Conservation (phyloP, 1,140 invertebrate species). For the Apis dorsata region DNA sequence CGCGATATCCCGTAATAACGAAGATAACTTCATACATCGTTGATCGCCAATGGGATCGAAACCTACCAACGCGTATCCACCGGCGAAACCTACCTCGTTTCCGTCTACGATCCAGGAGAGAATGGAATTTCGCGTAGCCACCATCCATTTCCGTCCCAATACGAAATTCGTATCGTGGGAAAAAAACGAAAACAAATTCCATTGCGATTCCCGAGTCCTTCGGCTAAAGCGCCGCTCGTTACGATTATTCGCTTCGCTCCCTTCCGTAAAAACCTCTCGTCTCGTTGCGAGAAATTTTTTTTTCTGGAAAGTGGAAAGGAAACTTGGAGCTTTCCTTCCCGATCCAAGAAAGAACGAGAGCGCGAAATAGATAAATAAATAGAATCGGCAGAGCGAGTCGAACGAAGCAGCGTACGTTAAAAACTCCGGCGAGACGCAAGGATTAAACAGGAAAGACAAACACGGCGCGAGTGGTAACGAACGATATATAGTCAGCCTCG, state of each 20-base stretch:
- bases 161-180: too few relatives aligned
- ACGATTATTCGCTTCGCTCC: too few relatives aligned
- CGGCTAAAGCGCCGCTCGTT: too few relatives aligned
- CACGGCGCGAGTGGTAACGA: neutral
- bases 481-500: neutral
- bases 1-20: neutral
- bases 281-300: too few relatives aligned
- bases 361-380: neutral
- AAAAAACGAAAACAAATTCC: too few relatives aligned
- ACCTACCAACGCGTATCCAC: neutral
- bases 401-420: constrained; percentile 13
- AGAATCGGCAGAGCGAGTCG: neutral
- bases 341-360: neutral
- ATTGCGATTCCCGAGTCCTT: too few relatives aligned
- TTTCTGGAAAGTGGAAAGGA: too few relatives aligned
- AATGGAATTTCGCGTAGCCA: too few relatives aligned
- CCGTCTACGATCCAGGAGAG: too few relatives aligned
- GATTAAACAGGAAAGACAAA: constrained; percentile 11
- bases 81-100: too few relatives aligned
- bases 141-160: too few relatives aligned
- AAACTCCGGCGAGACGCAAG: neutral
- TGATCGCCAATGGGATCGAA: neutral
- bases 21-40: neutral
- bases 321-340: neutral
- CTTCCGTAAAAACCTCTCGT: too few relatives aligned